Evolutionary conservation across 2,113 vertebrate species (phyloP).

Genomic region (Patagioenas fasciata): DNA sequence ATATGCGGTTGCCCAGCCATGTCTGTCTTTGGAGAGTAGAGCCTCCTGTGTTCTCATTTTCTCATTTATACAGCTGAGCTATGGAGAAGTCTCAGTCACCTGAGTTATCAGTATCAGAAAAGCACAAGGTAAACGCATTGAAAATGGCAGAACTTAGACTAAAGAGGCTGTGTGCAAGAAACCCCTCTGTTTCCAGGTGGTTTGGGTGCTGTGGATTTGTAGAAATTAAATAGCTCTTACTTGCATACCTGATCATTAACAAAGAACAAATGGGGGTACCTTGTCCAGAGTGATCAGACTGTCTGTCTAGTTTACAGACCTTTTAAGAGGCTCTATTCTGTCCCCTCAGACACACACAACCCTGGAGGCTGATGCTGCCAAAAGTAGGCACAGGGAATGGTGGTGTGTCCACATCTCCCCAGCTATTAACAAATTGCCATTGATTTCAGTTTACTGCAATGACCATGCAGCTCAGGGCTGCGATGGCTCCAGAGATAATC

Average conservation of each 20-base stretch:
- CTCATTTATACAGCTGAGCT: background rate
- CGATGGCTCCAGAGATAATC: background rate
- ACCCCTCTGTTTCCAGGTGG: background rate
- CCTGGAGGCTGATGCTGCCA: background rate
- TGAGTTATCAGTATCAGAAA: background rate
- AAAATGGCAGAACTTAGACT: background rate
- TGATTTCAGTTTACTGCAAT: background rate
- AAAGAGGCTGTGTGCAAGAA: background rate
- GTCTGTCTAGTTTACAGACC: background rate
- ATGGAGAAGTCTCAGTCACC: background rate
- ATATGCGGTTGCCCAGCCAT: background rate
- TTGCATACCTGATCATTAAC: background rate
- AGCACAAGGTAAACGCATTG: background rate
- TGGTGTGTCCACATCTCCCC: background rate
- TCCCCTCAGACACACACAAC: background rate
- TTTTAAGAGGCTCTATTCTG: background rate
- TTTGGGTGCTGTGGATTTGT: background rate
- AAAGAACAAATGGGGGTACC: background rate
- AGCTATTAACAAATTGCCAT: background rate
- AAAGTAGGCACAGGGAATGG: background rate
- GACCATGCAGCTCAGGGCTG: background rate
- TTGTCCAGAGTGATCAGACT: background rate
- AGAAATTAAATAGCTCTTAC: background rate
- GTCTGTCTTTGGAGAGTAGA: constrained; percentile 20
- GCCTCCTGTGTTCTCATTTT: constrained; percentile 5